Percentiles rank a stretch among this genome's conserved stretches.
These are phyloP conservation scores for Cenopis cana DNA, from an alignment of 2,888 invertebrate species.

Conservation along the genomic window DNA sequence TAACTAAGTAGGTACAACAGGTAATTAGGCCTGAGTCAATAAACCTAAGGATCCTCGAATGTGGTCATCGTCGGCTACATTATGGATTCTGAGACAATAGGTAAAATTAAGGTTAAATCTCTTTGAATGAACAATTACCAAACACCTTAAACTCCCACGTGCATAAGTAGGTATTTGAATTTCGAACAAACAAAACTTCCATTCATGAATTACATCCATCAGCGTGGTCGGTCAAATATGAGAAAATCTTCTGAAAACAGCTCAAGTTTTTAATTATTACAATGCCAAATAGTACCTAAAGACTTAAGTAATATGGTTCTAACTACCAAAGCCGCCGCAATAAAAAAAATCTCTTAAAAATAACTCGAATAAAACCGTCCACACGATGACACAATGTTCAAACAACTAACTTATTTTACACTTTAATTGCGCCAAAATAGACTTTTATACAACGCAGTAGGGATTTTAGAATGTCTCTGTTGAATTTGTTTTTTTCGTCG, in stretches of 20 bases:
- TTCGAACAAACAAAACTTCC: slow-evolving; percentile 18
- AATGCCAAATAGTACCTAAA: neutral
- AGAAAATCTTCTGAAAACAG: neutral
- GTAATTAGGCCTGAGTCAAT: no score
- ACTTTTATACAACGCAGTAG: neutral
- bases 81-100: no score
- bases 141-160: neutral
- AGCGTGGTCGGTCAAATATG: neutral
- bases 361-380: slow-evolving; percentile 16
- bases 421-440: neutral
- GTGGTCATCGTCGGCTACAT: no score
- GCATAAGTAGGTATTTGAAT: neutral
- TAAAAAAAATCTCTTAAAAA: slow-evolving; percentile 14
- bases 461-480: neutral
- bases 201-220: slow-evolving; percentile 14
- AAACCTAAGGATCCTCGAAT: no score
- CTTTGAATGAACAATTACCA: neutral
- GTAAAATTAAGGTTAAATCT: neutral
- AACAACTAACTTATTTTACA: neutral
- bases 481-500: slow-evolving; percentile 34
- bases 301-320: neutral
- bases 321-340: neutral
- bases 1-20: no score
- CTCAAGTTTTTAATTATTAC: neutral
- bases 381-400: slow-evolving; percentile 49